Evolutionary conservation across 2,113 vertebrate species (phyloP), one percentile per base, ranked within the genome.

Genomic region (Pygoscelis adeliae): DNA sequence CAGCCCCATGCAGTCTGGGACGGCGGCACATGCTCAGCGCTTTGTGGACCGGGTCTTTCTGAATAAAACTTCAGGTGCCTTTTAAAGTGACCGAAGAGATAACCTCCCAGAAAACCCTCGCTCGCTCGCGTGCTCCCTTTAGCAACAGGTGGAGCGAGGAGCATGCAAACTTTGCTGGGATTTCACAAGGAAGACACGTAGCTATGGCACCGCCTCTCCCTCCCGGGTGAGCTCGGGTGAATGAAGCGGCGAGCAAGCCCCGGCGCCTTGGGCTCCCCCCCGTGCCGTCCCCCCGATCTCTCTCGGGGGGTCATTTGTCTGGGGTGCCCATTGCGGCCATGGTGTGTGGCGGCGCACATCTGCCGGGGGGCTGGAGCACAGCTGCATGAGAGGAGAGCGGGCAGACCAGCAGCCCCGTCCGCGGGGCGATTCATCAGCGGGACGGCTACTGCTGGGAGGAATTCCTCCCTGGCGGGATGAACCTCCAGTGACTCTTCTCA

Each of bases 391-490:
- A 77, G 77, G 52, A 90, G 91, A 52, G 86, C 67, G 12, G 21
- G 29, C 91, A 80, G 56, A 25, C 56, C 47, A 26, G 76, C 95
- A 32, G 96, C 91, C 78, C 94, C 26, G 11, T 83, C 96, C 34
- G 19, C 22, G 10, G 97, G 93, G 81, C 70, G 93, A 98, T 98
- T 89, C 98, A 98, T 98, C 98, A 98, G 97, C 16, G 0, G 93
- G 92, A 83, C 23, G 38, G 92, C 97, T 90, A 61, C 98, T 40
- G 97, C 97, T 94, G 96, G 27, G 92, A 91, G 92, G 91, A 95
- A 96, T 96, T 97, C 95, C 95, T 95, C 91, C 90, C 89, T 4
- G 66, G 92, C 58, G 62, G 94, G 86, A 90, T 97, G 98, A 98
- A 98, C 98, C 96, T 92, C 90, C 93, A 65, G 86, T 98, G 98